phyloP scores from a whole-genome alignment of 1,140 invertebrate species.

The Ectropis grisescens region DNA sequence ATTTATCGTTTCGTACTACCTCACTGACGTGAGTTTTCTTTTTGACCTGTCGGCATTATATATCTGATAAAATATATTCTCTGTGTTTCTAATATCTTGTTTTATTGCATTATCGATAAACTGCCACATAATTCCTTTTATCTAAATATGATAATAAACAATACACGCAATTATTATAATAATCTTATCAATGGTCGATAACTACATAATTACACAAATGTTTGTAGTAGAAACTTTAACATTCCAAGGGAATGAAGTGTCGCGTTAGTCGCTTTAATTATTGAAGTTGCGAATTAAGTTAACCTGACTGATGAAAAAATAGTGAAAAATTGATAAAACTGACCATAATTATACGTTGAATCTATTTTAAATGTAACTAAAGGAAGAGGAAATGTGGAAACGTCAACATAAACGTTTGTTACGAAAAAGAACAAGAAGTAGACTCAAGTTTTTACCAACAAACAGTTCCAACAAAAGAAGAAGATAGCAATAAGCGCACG shows the following conservation, averaged over 20 bases:
- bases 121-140: background rate
- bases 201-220: background rate
- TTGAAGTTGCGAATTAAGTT: no score
- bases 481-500: no score
- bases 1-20: slow-evolving; percentile 50
- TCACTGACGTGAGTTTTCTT: slow-evolving; percentile 53
- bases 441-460: no score
- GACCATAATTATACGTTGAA: background rate
- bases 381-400: no score
- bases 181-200: background rate
- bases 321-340: background rate
- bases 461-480: no score
- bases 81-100: slow-evolving; percentile 55
- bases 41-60: slow-evolving; percentile 61
- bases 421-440: no score
- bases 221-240: background rate
- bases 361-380: background rate
- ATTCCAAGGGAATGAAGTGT: background rate
- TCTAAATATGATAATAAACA: background rate
- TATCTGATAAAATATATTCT: slow-evolving; percentile 65
- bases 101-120: slow-evolving; percentile 23
- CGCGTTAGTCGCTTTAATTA: no score
- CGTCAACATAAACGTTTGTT: no score
- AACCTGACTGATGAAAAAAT: background rate
- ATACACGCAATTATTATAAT: background rate